Evolutionary conservation across 2,113 vertebrate genomes (phyloP), one percentile per base, ranked within the genome.

Genomic region (Anhinga anhinga): DNA sequence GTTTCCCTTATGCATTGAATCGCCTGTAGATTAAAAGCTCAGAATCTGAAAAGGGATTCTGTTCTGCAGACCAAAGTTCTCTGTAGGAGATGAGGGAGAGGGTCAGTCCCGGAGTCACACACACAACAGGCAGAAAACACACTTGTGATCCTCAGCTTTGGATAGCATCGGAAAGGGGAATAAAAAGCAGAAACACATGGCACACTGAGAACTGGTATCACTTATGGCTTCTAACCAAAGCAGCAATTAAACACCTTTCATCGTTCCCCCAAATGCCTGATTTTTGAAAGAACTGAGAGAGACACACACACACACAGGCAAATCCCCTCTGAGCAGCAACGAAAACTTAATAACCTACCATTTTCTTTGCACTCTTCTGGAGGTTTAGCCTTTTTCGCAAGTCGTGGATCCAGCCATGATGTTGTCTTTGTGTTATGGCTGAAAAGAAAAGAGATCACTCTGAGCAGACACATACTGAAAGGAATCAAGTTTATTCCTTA

Each of bases 361-460:
- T 99, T 99, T 98, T 99, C 99, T 98, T 99, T 99, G 99, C 99
- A 99, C 98, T 99, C 99, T 98, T 99, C 99, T 55, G 99, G 99
- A 95, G 99, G 99, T 97, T 99, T 99, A 97, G 99, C 99, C 98
- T 99, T 99, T 99, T 99, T 99, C 97, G 99, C 99, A 96, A 99
- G 99, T 97, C 99, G 99, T 92, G 99, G 99, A 99, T 99, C 99
- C 98, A 99, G 98, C 99, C 99, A 99, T 98, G 99, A 99, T 97
- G 99, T 99, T 95, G 99, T 99, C 99, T 99, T 99, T 98, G 99
- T 99, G 99, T 99, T 99, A 99, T 99, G 99, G 98, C 99, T 99
- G 98, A 98, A 98, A 98, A 98, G 98, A 98, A 98, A 98, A 98
- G 98, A 98, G 97, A 98, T 98, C 97, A 98, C 98, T 98, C 98